Conservation (phyloP, 2,113 vertebrate species). For the Eulacestoma nigropectus region DNA sequence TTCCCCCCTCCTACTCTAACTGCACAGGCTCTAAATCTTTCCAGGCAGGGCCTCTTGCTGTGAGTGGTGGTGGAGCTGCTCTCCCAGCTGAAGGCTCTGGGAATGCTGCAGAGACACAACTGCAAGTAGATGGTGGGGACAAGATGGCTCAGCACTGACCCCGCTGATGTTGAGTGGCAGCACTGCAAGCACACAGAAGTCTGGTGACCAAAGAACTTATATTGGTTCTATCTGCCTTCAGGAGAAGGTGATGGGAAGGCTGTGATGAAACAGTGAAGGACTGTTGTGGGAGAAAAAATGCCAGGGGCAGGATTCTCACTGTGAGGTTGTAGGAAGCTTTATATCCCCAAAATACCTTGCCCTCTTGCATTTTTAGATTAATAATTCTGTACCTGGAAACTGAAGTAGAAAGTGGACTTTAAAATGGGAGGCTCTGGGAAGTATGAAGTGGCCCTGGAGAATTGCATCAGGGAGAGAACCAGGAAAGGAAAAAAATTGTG, state of each 20-base stretch:
- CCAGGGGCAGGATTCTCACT: neutral
- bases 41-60: neutral
- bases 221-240: neutral
- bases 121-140: fast-evolving
- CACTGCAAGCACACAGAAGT: neutral
- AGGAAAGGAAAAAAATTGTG: neutral
- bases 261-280: neutral
- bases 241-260: neutral
- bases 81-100: neutral
- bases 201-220: neutral
- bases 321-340: neutral
- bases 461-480: neutral
- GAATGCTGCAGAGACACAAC: neutral
- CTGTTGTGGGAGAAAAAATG: neutral
- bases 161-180: neutral
- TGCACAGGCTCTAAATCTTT: neutral
- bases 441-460: neutral
- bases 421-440: neutral
- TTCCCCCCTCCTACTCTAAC: neutral
- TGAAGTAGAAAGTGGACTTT: neutral
- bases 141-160: neutral
- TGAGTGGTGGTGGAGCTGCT: neutral
- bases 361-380: neutral
- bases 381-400: neutral
- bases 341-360: neutral